A percentile compares a stretch with the other conserved stretches of the same genome.
phyloP scores from a whole-genome alignment of 2,797 vertebrate genomes.

The Chrosomus eos region DNA sequence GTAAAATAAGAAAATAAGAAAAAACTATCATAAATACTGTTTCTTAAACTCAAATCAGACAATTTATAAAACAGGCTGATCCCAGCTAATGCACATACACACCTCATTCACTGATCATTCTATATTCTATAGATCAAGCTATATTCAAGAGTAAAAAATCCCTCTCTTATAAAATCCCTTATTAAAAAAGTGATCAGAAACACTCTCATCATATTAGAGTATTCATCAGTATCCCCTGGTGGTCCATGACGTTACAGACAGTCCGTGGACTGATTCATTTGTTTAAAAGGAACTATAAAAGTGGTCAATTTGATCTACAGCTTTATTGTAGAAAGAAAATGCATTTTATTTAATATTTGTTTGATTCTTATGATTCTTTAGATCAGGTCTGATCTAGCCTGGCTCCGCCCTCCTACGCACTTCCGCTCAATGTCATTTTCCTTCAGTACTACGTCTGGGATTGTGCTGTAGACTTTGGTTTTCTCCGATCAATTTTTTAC shows the following conservation, averaged over 20 bases:
- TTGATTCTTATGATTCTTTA: neutral
- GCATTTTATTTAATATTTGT: neutral
- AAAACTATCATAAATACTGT: neutral
- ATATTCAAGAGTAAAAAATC: neutral
- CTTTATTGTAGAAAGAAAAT: neutral
- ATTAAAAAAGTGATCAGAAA: neutral
- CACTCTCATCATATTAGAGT: neutral
- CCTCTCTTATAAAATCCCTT: neutral
- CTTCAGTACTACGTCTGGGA: no score
- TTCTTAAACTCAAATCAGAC: neutral
- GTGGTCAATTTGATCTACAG: neutral
- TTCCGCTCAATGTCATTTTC: no score
- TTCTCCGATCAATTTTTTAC: no score
- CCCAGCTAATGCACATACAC: neutral
- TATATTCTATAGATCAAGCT: no score
- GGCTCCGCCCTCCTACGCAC: no score
- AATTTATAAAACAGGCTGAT: neutral
- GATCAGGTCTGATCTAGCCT: neutral
- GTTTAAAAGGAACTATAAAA: neutral
- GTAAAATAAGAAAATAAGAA: neutral
- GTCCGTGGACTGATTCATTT: neutral
- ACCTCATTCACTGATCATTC: no score
- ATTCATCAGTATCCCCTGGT: neutral
- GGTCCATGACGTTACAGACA: neutral
- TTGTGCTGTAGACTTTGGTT: no score